Evolutionary conservation across 2,888 invertebrate species (phyloP), one percentile per base, ranked within the genome.

Genomic region (Bruchidius siliquastri): DNA sequence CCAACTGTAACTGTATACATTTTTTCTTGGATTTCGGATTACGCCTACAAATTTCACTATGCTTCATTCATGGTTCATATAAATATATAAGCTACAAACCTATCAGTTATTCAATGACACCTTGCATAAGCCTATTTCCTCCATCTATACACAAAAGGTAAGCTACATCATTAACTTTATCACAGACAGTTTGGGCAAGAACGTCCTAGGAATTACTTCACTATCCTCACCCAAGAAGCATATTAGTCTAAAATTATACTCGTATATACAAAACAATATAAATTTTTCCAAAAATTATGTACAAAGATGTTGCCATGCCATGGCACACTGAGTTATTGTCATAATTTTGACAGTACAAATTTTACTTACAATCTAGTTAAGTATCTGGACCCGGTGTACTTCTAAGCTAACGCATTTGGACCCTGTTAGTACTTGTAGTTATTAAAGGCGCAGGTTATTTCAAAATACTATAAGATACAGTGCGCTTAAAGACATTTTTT

Each of bases 151-250:
- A 78, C 76, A 79, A 74, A 76, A 79, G 73, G 73, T 79, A 79
- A 80, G 77, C 77, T 80, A 78, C 77, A 82, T 75, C 76, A 82
- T 74, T 79, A 76, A 78, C 77, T 81, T 81, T 86, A 86, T 86
- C 86, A 86, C 86, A 86, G 86, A 84, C 78, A 81, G 74, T 77
- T 79, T 82, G 85, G 85, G 85, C 85, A 85, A 85, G 86, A 85
- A 83, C 79, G 81, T 82, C 78, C 80, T 49, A 84, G 84, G 83
- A 84, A 81, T 80, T 80, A 79, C 79, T 78, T 77, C 77, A 79
- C 77, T 76, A 76, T 78, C 78, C 81, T 81, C 78, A 80, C 83
- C 83, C 83, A 81, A 80, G 70, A 76, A 76, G 75, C 77, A 77
- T 76, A 79, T 75, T 73, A 77, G 69, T 76, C 75, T 74, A 77